phyloP scores from a whole-genome alignment of 1,140 invertebrate genomes.

The Drosophila littoralis region DNA sequence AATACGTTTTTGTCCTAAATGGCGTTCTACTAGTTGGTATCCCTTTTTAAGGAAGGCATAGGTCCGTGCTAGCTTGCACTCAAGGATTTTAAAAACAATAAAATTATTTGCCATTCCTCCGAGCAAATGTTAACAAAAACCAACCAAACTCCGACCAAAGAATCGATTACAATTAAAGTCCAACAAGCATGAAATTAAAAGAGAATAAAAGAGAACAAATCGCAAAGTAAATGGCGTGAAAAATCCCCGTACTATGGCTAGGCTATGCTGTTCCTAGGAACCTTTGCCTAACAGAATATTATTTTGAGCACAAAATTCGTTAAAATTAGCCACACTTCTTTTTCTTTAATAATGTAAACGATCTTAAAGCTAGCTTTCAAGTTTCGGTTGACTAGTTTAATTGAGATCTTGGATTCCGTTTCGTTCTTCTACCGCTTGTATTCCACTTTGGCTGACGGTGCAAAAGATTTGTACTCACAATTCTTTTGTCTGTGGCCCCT shows the following conservation, averaged over 20 bases:
- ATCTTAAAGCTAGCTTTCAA: not conserved
- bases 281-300: not conserved
- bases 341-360: no score
- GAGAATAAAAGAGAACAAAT: no score
- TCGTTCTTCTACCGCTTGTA: conserved; percentile 53
- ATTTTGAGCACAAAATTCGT: not conserved
- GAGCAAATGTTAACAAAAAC: no score
- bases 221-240: not conserved
- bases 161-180: not conserved
- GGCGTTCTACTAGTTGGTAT: no score
- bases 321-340: not conserved
- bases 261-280: no score
- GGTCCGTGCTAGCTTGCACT: no score
- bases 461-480: conserved; percentile 45
- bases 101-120: no score
- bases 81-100: no score
- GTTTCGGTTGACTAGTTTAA: conserved; percentile 22
- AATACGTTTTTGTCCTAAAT: no score
- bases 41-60: no score
- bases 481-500: conserved; percentile 53
- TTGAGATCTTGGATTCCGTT: conserved; percentile 45
- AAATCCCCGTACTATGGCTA: not conserved
- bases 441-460: conserved; percentile 26
- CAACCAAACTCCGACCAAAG: not conserved
- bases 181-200: conserved; percentile 6